Evolutionary conservation across 2,888 invertebrate species (phyloP), one percentile per base, ranked within the genome.

Genomic region (Drosophila birchii): DNA sequence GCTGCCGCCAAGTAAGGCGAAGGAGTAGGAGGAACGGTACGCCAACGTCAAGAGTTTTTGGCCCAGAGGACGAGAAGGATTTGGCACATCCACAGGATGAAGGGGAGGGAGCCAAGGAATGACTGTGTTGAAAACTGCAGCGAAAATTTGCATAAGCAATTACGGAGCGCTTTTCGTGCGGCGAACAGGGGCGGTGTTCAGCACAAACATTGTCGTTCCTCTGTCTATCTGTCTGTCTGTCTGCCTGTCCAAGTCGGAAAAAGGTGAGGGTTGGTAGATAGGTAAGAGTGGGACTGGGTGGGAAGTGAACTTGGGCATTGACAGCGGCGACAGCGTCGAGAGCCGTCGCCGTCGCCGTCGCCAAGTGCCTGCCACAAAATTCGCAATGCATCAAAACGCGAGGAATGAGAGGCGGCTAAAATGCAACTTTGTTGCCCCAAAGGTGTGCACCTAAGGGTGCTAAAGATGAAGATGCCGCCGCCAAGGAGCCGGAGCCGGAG

Each of bases 111-210:
- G 32, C 26, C 26, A 26, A 26, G 20, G 20, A 34, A 39, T 39
- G 32, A 47, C 49, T 43, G 55, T 32, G 59, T 38, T 60, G 47
- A 71, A 60, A 71, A 54, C 60, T 70, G 70, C 87, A 78, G 77
- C 67, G 57, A 86, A 86, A 88, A 64, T 85, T 85, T 88, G 88
- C 88, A 85, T 88, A 85, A 85, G 88, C 88, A 85, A 85, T 85
- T 85, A 88, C 88, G 75, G 77, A 78, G 69, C 79, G 53, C 49
- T 76, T 74, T 76, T 71, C 69, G 70, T 66, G 43, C 55, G 61
- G 63, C 39, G 51, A 41, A 43, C 14, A 34, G 39, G 32, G 49
- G 32, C 32, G 32, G 20, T 18, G 20, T 36, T 53, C 61, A 55
- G 53, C 26, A 18, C 56, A 49, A 43, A 45, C 54, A 78, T 78